Conservation (phyloP, 2,113 vertebrate species). For the Copsychus sechellarum region DNA sequence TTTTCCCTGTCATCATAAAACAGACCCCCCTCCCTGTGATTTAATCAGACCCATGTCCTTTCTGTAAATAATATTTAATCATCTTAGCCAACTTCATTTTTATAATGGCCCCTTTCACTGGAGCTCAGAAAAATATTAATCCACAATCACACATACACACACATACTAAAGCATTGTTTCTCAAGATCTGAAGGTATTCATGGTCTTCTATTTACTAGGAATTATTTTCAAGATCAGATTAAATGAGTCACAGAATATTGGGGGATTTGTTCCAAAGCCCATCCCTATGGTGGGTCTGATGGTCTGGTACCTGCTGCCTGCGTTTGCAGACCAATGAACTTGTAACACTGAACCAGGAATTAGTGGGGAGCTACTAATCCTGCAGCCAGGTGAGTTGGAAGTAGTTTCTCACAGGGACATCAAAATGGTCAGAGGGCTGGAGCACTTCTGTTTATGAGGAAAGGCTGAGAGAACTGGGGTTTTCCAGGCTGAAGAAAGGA, state of each 20-base stretch:
- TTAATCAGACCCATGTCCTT: constrained; percentile 49
- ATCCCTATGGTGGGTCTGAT: background rate
- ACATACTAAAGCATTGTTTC: background rate
- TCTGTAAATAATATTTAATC: constrained; percentile 86
- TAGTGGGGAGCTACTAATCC: background rate
- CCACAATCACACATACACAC: background rate
- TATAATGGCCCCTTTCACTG: constrained; percentile 75
- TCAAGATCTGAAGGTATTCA: constrained; percentile 24
- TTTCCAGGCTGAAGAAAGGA: background rate
- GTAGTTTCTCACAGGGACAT: background rate
- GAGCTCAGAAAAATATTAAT: constrained; percentile 62
- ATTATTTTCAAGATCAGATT: constrained; percentile 26
- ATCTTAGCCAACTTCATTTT: constrained; percentile 81
- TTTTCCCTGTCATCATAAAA: constrained; percentile 25
- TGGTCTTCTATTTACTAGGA: constrained; percentile 37
- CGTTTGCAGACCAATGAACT: fast-evolving
- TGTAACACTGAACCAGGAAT: background rate
- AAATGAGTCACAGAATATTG: background rate
- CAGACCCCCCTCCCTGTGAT: background rate
- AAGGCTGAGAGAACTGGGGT: background rate
- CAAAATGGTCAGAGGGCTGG: background rate
- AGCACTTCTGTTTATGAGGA: background rate
- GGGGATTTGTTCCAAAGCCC: background rate
- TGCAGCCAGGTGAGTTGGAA: background rate
- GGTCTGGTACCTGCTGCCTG: background rate